Conservation (phyloP, 1,140 invertebrate species). For the Halyomorpha halys region DNA sequence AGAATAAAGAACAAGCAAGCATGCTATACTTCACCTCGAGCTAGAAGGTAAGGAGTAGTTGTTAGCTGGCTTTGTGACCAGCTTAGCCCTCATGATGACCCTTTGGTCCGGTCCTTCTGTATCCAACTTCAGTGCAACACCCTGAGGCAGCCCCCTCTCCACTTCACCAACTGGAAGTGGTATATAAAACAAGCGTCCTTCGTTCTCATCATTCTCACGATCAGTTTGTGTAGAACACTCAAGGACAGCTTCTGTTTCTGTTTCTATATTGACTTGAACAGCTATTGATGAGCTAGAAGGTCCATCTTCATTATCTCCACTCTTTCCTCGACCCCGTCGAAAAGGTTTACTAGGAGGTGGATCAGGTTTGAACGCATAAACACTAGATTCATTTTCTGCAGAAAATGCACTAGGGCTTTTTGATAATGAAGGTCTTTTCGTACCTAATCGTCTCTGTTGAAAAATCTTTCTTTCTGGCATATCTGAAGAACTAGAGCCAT, state of each 20-base stretch:
- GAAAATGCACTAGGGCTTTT: constrained; percentile 52
- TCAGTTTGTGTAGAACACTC: constrained; percentile 47
- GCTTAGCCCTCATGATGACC: constrained; percentile 52
- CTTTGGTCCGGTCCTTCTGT: constrained; percentile 52
- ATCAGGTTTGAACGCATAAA: constrained; percentile 57
- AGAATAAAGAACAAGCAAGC: too few relatives aligned
- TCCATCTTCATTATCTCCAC: constrained; percentile 27
- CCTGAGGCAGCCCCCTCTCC: constrained; percentile 45
- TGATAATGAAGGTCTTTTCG: constrained; percentile 35
- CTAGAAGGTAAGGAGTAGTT: constrained; percentile 26
- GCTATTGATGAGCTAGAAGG: constrained; percentile 41
- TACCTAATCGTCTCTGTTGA: constrained; percentile 35
- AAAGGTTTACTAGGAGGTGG: constrained; percentile 44
- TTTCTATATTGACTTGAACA: constrained; percentile 44
- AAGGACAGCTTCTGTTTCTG: constrained; percentile 31
- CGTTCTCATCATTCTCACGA: constrained; percentile 38
- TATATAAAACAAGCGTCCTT: constrained; percentile 57
- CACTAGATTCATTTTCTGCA: constrained; percentile 56
- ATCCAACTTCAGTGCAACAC: constrained; percentile 54
- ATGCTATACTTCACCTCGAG: not conserved
- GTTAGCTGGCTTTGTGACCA: constrained; percentile 51
- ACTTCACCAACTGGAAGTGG: constrained; percentile 34
- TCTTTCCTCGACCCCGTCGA: constrained; percentile 35
- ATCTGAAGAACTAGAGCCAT: constrained; percentile 29
- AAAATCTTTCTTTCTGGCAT: constrained; percentile 42